These are phyloP conservation scores for Ochotona curzoniae DNA, from an alignment of 2,113 vertebrate species.

Conservation along the genomic window DNA sequence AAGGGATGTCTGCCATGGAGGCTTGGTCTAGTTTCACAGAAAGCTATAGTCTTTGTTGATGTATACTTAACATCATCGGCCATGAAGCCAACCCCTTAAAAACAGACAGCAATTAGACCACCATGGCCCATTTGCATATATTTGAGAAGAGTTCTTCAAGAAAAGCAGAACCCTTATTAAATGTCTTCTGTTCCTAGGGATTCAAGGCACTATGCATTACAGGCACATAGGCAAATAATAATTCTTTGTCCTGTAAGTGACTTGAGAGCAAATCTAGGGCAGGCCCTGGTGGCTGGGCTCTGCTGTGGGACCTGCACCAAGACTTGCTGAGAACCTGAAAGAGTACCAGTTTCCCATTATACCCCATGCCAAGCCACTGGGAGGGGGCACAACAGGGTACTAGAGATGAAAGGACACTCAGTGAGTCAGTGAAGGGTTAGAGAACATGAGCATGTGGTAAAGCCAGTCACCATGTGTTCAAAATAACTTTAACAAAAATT, in stretches of 20 bases:
- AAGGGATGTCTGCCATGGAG: background rate
- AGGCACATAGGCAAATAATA: background rate
- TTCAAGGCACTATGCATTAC: background rate
- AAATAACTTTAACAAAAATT: constrained; percentile 68
- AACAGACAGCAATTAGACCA: background rate
- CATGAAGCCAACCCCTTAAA: background rate
- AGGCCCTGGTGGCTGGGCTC: background rate
- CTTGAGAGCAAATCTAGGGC: background rate
- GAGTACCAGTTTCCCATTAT: constrained; percentile 61
- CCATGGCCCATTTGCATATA: background rate
- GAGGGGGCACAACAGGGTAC: constrained; percentile 64
- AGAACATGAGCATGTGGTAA: constrained; percentile 73
- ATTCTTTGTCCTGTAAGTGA: background rate
- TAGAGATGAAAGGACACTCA: constrained; percentile 73
- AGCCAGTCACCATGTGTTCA: constrained; percentile 69
- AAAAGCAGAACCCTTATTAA: background rate
- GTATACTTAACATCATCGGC: background rate
- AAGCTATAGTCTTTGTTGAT: background rate
- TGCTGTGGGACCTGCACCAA: constrained; percentile 32
- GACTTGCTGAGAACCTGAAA: constrained; percentile 54
- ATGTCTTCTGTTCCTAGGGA: background rate
- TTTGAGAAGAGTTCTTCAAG: constrained; percentile 36
- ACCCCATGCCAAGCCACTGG: background rate
- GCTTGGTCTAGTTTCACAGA: background rate
- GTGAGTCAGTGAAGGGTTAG: constrained; percentile 62